These are phyloP conservation scores for Orestias chungarensis DNA, from an alignment of 2,797 vertebrate species.

Conservation along the genomic window DNA sequence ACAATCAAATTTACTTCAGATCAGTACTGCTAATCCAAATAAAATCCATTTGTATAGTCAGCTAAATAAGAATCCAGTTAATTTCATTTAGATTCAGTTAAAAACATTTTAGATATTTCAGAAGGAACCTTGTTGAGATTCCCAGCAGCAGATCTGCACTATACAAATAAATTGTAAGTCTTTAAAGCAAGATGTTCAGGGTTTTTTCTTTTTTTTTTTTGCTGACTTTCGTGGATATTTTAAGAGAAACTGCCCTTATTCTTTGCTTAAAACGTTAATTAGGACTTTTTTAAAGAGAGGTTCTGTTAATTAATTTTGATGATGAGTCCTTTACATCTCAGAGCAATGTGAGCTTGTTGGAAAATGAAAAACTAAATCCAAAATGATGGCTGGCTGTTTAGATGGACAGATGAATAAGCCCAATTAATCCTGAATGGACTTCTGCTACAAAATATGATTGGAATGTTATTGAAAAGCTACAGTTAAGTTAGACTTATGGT, in stretches of 20 bases:
- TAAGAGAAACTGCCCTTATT: neutral
- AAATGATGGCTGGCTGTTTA: neutral
- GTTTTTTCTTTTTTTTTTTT: too few species aligned
- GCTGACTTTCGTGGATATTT: too few species aligned
- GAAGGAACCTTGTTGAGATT: too few species aligned
- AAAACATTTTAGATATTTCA: too few species aligned
- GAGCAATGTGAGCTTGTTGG: neutral
- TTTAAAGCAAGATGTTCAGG: too few species aligned
- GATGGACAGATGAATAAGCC: neutral
- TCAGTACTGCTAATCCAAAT: neutral
- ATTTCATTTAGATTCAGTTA: neutral
- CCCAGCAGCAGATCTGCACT: too few species aligned
- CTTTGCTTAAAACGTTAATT: neutral
- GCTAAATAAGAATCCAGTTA: neutral
- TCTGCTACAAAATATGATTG: neutral
- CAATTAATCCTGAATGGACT: neutral
- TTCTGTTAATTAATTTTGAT: neutral
- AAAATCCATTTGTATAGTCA: neutral
- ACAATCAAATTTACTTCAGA: neutral
- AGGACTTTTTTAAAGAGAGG: too few species aligned
- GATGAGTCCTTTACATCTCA: neutral
- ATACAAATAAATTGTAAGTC: too few species aligned
- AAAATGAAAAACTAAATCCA: neutral
- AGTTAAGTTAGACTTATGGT: neutral
- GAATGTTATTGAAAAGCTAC: neutral